Percentiles rank a stretch among this genome's conserved stretches.
Evolutionary conservation across 2,888 invertebrate genomes (phyloP).

Genomic region (Volucella inflata): DNA sequence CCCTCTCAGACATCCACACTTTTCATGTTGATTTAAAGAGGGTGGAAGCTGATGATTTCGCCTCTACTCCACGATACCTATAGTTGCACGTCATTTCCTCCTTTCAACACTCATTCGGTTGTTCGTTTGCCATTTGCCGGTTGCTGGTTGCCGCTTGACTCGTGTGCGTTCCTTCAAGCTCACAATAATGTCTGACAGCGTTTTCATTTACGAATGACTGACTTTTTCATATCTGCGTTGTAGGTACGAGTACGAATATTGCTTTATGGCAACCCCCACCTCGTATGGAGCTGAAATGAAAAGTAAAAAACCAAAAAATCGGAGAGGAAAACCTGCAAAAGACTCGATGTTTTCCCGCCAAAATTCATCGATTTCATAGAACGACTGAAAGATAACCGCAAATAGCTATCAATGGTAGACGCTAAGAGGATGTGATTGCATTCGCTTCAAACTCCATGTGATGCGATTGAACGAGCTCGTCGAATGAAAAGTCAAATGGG

Average conservation of each 20-base stretch:
- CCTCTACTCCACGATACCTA: not conserved
- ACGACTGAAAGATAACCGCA: conserved; percentile 70
- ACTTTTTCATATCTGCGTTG: conserved; percentile 53
- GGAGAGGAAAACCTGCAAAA: conserved; percentile 15
- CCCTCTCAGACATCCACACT: not conserved
- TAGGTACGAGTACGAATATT: not conserved
- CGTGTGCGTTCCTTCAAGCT: conserved; percentile 60
- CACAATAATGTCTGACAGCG: conserved; percentile 70
- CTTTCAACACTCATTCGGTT: conserved; percentile 3
- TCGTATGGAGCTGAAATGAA: conserved; percentile 4
- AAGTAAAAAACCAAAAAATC: conserved; percentile 3
- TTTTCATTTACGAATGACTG: conserved; percentile 73
- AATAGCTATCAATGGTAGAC: conserved; percentile 71
- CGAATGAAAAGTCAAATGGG: conserved; percentile 65
- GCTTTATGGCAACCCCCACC: conserved; percentile 14
- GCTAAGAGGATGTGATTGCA: conserved; percentile 73
- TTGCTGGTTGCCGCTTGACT: conserved; percentile 26
- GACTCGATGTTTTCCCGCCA: conserved; percentile 67
- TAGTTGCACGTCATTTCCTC: conserved; percentile 51
- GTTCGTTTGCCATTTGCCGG: conserved; percentile 35
- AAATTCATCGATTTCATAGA: conserved; percentile 71
- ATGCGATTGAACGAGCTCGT: conserved; percentile 50
- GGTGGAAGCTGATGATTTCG: conserved; percentile 43
- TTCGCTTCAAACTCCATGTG: conserved; percentile 44
- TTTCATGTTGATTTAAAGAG: conserved; percentile 52